Evolutionary conservation across 2,888 invertebrate species (phyloP), one percentile per base, ranked within the genome.

Genomic region (Zele albiditarsus): DNA sequence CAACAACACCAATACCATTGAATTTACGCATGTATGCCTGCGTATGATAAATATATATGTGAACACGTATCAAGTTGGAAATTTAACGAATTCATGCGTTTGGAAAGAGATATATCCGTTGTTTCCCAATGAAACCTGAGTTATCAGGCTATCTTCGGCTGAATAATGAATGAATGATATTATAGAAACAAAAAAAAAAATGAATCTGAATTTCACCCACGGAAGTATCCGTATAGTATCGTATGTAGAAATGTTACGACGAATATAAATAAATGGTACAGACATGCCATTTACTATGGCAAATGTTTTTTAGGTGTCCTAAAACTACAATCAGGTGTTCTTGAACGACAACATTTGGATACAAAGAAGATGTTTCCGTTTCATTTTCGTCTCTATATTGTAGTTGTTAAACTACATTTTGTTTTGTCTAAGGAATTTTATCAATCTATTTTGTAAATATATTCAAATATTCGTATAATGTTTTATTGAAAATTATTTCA

Each of bases 121-220:
- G 53, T 53, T 33, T 31, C 20, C 68, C 33, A 14, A 25, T 58
- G 27, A 25, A 60, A n/a, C 4, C 20, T 14, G 10, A 42, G 65
- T 25, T 27, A 42, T 46, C 46, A 46, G 46, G 66, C 3, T 38
- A 12, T n/a, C 10, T 38, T 12, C 38, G 12, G 12, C 25, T 42
- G 31, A 69, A 69, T 57, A 68, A 68, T 28, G 27, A 53, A 53
- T 69, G 38, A 63, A 27, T 67, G 42, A 67, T 33, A 23, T 42
- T 14, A 20, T 68, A 20, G 0, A 2, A 58, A 16, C n/a, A 63
- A 66, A 38, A 58, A 14, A 23, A 31, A 14, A 58, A 20, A 74
- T 28, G 8, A 31, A 31, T 63, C 33, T 12, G 28, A n/a, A 63
- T n/a, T 63, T 33, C 33, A 20, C 20, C 20, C 20, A 63, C 33